A percentile compares a stretch with the other conserved stretches of the same genome.
Conservation (phyloP, 1,140 invertebrate genomes). For the Temnothorax longispinosus region DNA sequence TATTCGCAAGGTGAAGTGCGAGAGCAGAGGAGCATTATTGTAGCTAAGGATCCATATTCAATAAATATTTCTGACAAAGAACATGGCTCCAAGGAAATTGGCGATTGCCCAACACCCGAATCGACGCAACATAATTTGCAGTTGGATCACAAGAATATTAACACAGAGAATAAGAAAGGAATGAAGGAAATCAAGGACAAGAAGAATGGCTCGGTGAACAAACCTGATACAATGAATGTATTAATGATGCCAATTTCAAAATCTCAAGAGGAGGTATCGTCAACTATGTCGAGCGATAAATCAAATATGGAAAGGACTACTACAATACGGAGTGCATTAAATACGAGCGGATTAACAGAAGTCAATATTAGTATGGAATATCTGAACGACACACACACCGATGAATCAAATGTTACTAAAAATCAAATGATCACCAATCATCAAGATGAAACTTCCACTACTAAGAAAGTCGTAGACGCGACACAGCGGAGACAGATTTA, state of each 20-base stretch:
- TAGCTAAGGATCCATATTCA: not conserved
- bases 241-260: not conserved
- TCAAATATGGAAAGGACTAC: conserved; percentile 1
- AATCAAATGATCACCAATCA: not conserved
- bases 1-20: conserved; percentile 71
- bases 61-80: conserved; percentile 3
- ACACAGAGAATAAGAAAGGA: not conserved
- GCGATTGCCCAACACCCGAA: not conserved
- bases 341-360: not conserved
- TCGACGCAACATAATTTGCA: not conserved
- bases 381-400: not conserved
- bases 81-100: not conserved
- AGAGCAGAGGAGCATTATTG: conserved; percentile 72
- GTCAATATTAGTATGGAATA: not conserved
- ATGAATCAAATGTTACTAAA: not conserved
- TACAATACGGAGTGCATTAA: not conserved
- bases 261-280: not conserved
- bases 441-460: not conserved
- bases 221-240: not conserved
- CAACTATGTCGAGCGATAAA: not conserved
- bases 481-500: conserved; percentile 1
- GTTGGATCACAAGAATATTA: not conserved
- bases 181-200: not conserved
- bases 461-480: not conserved
- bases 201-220: not conserved